Base-by-base conservation (phyloP, 1,140 invertebrate genomes). In the Drosophila suzukii region DNA sequence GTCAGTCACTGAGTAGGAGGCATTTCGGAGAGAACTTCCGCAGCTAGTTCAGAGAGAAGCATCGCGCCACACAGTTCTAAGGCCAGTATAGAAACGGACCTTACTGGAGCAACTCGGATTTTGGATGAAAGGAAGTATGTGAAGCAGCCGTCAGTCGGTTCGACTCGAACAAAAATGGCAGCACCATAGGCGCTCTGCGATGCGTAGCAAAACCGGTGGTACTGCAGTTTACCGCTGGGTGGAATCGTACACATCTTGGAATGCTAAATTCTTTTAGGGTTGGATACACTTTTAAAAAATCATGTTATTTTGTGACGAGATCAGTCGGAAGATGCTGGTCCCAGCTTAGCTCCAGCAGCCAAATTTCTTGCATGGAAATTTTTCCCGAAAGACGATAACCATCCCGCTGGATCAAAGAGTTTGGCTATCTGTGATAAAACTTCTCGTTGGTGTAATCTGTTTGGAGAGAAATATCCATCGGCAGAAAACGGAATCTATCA, bases 341-440 rank as follows among this genome's bases (percentile, higher is more conserved):
- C 54, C 54, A 56, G 6, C 51, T 15, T 13, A 54, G 6, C 17
- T 54, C 51, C 32, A 12, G 51, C n/a, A 54, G 20, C 17, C 34
- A 54, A 54, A 54, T 39, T 39, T 54, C 34, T 11, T 54, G 51
- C 51, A 54, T 43, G 20, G 44, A 39, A 39, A 39, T 39, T 11
- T 39, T 39, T 8, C 38, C 10, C 38, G 38, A 4, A n/a, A n/a
- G n/a, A n/a, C n/a, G n/a, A n/a, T n/a, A n/a, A n/a, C n/a, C n/a
- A n/a, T n/a, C n/a, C n/a, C n/a, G n/a, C n/a, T n/a, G n/a, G n/a
- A n/a, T n/a, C n/a, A n/a, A n/a, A n/a, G n/a, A n/a, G n/a, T n/a
- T n/a, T n/a, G n/a, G n/a, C n/a, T n/a, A n/a, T n/a, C n/a, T n/a
- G n/a, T n/a, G n/a, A n/a, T n/a, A n/a, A n/a, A n/a, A n/a, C n/a